phyloP scores from a whole-genome alignment of 2,888 invertebrate species.

The Rotaria socialis region DNA sequence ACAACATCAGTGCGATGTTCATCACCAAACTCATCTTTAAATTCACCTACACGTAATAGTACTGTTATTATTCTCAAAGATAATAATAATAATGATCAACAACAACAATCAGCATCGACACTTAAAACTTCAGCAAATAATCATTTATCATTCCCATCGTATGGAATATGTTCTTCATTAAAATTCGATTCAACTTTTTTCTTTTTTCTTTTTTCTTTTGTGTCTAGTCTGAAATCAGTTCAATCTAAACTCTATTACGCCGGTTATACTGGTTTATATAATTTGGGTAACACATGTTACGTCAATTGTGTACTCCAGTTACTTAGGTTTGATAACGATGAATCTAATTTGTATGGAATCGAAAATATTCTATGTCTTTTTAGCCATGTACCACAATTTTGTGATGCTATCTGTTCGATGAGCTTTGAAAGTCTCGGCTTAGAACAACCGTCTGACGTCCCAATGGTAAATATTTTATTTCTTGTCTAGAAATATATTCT shows the following conservation, averaged over 20 bases:
- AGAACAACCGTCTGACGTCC: constrained; percentile 18
- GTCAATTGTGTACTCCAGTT: constrained; percentile 83
- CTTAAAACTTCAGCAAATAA: background rate
- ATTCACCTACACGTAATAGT: constrained; percentile 7
- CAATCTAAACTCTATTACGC: background rate
- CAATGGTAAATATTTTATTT: background rate
- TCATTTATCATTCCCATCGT: background rate
- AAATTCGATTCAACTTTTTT: background rate
- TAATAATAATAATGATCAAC: constrained; percentile 7
- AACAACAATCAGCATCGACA: background rate
- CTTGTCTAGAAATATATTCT: too few relatives aligned
- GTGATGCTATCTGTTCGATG: constrained; percentile 23
- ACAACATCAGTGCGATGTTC: background rate
- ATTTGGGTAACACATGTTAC: constrained; percentile 81
- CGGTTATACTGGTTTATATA: constrained; percentile 66
- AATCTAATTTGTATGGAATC: background rate
- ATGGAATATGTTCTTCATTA: background rate
- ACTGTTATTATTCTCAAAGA: constrained; percentile 25
- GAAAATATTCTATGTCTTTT: background rate
- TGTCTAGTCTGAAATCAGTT: background rate
- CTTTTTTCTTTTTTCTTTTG: background rate
- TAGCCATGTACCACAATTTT: constrained; percentile 31
- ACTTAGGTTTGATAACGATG: constrained; percentile 55
- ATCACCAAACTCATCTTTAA: background rate
- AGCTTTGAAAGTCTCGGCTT: constrained; percentile 26